phyloP scores from a whole-genome alignment of 2,113 vertebrate species.

The Turdus rufiventris region DNA sequence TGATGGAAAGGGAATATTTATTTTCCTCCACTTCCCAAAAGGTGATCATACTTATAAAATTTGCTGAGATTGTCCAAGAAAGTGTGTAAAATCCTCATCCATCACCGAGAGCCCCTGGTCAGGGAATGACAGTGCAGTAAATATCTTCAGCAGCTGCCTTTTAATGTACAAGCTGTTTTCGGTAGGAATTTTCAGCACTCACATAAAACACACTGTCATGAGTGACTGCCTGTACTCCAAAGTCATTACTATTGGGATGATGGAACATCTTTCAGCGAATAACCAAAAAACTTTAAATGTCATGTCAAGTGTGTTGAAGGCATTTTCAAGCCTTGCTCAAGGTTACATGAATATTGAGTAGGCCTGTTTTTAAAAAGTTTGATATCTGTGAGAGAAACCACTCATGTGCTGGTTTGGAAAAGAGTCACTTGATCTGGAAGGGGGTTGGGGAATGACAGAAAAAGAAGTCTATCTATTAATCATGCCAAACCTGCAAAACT shows the following conservation, averaged over 20 bases:
- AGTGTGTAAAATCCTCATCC: constrained; percentile 87
- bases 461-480: background rate
- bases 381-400: constrained; percentile 28
- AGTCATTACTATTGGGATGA: constrained; percentile 94
- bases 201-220: constrained; percentile 94
- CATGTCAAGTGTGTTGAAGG: constrained; percentile 88
- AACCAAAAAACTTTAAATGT: constrained; percentile 93
- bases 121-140: constrained; percentile 90
- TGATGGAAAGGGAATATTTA: constrained; percentile 59
- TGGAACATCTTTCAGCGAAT: constrained; percentile 89
- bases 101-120: constrained; percentile 85
- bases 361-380: constrained; percentile 47
- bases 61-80: constrained; percentile 85
- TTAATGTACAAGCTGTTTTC: constrained; percentile 89
- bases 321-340: constrained; percentile 82
- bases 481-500: constrained; percentile 37
- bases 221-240: constrained; percentile 90
- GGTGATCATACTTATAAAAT: constrained; percentile 79
- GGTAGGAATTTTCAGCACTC: constrained; percentile 83
- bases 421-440: background rate
- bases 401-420: background rate
- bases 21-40: constrained; percentile 73
- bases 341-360: constrained; percentile 93
- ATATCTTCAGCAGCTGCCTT: constrained; percentile 89
- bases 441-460: background rate